These are phyloP conservation scores for Leptobrachium leishanense DNA, from an alignment of 2,113 vertebrate genomes.

Conservation along the genomic window DNA sequence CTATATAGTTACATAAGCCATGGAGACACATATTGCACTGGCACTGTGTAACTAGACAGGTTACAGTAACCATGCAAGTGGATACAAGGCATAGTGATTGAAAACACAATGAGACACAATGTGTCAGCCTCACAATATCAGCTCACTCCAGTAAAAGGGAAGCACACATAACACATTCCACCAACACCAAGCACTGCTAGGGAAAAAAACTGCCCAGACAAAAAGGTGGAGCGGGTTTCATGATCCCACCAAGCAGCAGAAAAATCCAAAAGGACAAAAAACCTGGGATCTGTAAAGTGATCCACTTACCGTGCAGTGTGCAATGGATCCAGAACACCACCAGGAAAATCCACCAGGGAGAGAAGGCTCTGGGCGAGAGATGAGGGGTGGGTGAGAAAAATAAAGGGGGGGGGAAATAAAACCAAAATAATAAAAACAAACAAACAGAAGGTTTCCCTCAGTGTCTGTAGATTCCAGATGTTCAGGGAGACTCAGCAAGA, in stretches of 20 bases:
- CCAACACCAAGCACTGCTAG: background rate
- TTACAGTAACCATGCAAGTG: too few species aligned
- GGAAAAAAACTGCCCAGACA: background rate
- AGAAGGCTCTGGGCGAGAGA: background rate
- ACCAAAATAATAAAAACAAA: background rate
- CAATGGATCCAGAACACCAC: background rate
- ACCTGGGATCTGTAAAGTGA: background rate
- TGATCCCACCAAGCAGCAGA: too few species aligned
- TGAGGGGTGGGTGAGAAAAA: background rate
- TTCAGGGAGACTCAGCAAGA: background rate
- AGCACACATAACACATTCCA: background rate
- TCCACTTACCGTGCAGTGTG: conserved; percentile 23
- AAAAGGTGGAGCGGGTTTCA: conserved; percentile 27
- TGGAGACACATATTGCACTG: too few species aligned
- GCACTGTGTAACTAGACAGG: too few species aligned
- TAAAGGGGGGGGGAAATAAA: background rate
- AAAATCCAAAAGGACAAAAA: background rate
- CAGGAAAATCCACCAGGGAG: background rate
- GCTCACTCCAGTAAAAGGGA: background rate
- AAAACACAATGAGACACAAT: too few species aligned
- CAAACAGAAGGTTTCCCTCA: background rate
- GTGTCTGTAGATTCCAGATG: background rate
- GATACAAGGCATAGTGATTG: too few species aligned
- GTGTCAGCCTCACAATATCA: too few species aligned
- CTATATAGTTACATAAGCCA: too few species aligned